Evolutionary conservation across 23 tunicate genomes (phyloP), one percentile per base, ranked within the genome.

Genomic region (Halocynthia roretzi): DNA sequence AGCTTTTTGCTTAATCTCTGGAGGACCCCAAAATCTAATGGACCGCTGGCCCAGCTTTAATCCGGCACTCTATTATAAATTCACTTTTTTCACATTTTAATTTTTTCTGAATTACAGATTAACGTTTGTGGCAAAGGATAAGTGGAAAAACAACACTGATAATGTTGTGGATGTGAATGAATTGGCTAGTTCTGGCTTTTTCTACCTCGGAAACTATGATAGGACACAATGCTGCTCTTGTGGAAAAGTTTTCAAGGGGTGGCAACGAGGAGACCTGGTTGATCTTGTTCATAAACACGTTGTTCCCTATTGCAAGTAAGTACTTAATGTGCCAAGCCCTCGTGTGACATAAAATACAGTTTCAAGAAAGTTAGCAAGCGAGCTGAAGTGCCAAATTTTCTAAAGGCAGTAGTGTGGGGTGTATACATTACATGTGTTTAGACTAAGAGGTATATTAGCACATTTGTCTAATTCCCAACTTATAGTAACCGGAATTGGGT

Each of bases 141-240:
- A 10, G 12, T 71, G 76, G 76, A 71, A 22, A 51, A 52, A 51
- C 19, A 71, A 71, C 44, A 71, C 76, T 10, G 48, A 71, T 15
- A 51, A 71, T 22, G 76, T 71, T n/a, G 54, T 71, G 11, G 10
- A 11, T 50, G 22, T 21, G 5, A n/a, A 5, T 49, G 76, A 18
- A 8, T 53, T 71, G 10, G 76, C 76, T 51, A 15, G 0, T 44
- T 21, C 31, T 71, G 76, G 76, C 31, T 71, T 71, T 71, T 71
- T 71, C 67, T 71, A 71, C 48, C 56, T 71, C 2, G 76, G 76
- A 50, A 71, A 71, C 48, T 15, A 44, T 52, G 56, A 71, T 11
- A 50, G 76, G 67, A 71, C 76, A 17, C 76, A 71, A 71, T 71
- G 76, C 44, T 71, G 31, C 48, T 71, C 76, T 71, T 71, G 76